Evolutionary conservation across 1,140 invertebrate genomes (phyloP).

Genomic region (Arion vulgaris): DNA sequence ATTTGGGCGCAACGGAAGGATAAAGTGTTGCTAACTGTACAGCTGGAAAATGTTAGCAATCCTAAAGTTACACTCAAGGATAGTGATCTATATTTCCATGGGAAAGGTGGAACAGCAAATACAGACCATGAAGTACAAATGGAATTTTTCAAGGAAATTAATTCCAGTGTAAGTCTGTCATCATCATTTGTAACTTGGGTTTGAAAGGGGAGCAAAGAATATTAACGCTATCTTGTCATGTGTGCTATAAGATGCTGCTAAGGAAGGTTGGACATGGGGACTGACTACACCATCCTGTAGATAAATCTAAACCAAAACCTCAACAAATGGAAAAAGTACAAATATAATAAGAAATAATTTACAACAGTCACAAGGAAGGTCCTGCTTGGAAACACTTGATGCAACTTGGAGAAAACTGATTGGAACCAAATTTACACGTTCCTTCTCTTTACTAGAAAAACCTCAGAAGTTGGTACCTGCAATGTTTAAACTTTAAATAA

Average conservation of each 20-base stretch:
- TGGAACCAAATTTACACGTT: too few relatives aligned
- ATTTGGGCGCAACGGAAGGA: slow-evolving; percentile 92
- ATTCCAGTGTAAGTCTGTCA: slow-evolving; percentile 74
- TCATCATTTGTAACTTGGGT: neutral
- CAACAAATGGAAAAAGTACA: neutral
- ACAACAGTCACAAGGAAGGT: too few relatives aligned
- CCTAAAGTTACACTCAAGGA: slow-evolving; percentile 17
- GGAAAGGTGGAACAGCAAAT: slow-evolving; percentile 17
- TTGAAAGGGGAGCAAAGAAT: neutral
- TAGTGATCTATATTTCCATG: slow-evolving; percentile 28
- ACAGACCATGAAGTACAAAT: slow-evolving; percentile 27
- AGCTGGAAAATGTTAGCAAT: slow-evolving; percentile 87
- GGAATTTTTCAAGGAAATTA: slow-evolving; percentile 32
- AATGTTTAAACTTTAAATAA: too few relatives aligned
- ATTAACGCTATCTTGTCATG: neutral
- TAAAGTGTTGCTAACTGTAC: slow-evolving; percentile 88
- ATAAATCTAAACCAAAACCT: neutral
- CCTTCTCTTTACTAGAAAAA: too few relatives aligned
- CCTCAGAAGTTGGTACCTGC: too few relatives aligned
- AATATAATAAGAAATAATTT: too few relatives aligned
- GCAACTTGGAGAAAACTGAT: too few relatives aligned
- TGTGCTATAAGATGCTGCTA: neutral
- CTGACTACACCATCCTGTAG: neutral
- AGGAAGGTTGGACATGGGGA: neutral
- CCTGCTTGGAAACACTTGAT: too few relatives aligned